Percentiles rank a stretch among this genome's conserved stretches.
Conservation (phyloP, 2,888 invertebrate species). For the Meteorus cinctellus region DNA sequence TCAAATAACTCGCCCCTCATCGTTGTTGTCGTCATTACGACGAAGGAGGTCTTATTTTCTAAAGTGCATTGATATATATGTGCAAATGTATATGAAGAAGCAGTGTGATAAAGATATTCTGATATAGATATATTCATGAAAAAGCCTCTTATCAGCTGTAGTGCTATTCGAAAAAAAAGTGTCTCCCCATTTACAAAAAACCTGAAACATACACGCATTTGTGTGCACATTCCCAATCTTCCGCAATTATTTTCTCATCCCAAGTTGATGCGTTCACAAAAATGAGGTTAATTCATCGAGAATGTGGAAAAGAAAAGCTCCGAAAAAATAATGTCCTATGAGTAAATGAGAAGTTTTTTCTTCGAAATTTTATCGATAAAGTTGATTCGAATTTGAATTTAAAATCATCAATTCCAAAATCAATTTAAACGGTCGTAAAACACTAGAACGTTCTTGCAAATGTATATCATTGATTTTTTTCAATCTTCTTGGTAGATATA, state of each 20-base stretch:
- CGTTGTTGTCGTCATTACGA: slow-evolving; percentile 24
- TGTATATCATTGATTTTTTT: too few relatives aligned
- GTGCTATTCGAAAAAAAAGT: slow-evolving; percentile 11
- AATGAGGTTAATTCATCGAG: slow-evolving; percentile 33
- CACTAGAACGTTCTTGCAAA: too few relatives aligned
- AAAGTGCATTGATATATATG: slow-evolving; percentile 42
- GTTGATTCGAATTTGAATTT: too few relatives aligned
- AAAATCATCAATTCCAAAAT: too few relatives aligned
- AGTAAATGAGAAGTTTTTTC: too few relatives aligned
- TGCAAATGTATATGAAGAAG: not conserved
- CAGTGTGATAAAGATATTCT: slow-evolving; percentile 1
- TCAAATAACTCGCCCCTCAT: slow-evolving; percentile 10
- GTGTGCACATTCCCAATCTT: not conserved
- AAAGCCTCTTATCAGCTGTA: not conserved
- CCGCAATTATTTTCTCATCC: not conserved
- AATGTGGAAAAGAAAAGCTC: slow-evolving; percentile 4
- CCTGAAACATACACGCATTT: not conserved
- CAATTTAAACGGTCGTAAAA: too few relatives aligned
- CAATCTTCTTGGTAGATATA: too few relatives aligned
- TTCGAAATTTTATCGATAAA: too few relatives aligned
- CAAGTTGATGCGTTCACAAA: slow-evolving; percentile 22
- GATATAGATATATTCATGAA: not conserved
- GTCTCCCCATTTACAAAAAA: slow-evolving; percentile 5
- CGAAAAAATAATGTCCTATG: too few relatives aligned
- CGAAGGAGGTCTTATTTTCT: slow-evolving; percentile 49